Conservation (phyloP, 2,888 invertebrate species). For the Pachliopta kotzebuea region DNA sequence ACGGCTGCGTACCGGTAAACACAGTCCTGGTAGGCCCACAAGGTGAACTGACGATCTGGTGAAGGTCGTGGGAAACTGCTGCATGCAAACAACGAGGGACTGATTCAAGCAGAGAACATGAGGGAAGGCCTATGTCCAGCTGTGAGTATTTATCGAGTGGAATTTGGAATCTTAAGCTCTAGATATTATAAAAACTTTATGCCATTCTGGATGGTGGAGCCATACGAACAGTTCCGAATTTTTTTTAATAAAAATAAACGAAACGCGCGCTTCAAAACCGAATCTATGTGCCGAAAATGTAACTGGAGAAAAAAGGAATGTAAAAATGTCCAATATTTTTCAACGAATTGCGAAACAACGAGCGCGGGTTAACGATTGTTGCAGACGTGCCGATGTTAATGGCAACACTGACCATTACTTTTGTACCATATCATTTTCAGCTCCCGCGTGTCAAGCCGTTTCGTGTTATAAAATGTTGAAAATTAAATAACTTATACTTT, state of each 20-base stretch:
- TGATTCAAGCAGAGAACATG: too few species aligned
- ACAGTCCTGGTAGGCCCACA: too few species aligned
- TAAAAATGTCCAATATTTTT: constrained; percentile 20
- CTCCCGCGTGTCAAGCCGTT: constrained; percentile 6
- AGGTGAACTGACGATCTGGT: too few species aligned
- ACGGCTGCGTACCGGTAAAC: too few species aligned
- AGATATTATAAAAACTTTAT: too few species aligned
- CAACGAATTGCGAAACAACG: constrained; percentile 25
- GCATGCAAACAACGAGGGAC: too few species aligned
- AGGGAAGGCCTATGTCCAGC: too few species aligned
- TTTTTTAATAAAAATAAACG: constrained; percentile 15
- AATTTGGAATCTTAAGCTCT: too few species aligned
- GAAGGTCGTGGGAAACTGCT: too few species aligned
- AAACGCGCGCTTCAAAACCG: constrained; percentile 16
- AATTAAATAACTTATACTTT: background rate
- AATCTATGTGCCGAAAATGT: constrained; percentile 21
- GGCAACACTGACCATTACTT: constrained; percentile 24
- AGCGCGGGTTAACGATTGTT: constrained; percentile 22
- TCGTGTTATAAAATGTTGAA: constrained; percentile 7
- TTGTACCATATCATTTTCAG: constrained; percentile 17
- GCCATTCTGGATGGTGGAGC: background rate
- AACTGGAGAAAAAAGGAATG: constrained; percentile 7
- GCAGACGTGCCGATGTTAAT: constrained; percentile 18
- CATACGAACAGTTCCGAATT: constrained; percentile 3
- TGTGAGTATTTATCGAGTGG: too few species aligned